Percentiles rank a stretch among this genome's conserved stretches.
Conservation (phyloP, 2,797 vertebrate species). For the Merluccius polli region DNA sequence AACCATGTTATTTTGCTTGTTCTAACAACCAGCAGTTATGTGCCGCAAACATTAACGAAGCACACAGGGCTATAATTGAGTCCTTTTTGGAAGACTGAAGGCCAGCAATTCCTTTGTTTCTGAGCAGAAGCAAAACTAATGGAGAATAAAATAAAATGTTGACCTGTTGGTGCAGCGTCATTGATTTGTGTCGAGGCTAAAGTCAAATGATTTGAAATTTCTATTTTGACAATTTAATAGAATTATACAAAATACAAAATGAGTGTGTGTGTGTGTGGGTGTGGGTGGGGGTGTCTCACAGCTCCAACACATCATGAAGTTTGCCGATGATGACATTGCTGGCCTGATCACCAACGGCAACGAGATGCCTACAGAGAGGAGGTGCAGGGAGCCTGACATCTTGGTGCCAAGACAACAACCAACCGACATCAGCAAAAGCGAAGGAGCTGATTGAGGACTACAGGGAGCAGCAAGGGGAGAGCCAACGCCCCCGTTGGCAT, state of each 20-base stretch:
- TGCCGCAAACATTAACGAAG: neutral
- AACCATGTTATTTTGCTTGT: neutral
- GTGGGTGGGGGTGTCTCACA: neutral
- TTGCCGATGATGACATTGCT: too few species aligned
- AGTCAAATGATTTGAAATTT: neutral
- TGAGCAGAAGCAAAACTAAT: neutral
- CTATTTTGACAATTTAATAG: neutral
- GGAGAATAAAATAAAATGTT: neutral
- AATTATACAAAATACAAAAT: neutral
- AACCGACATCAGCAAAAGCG: too few species aligned
- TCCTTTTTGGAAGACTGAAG: neutral
- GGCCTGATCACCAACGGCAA: too few species aligned
- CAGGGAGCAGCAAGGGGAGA: too few species aligned
- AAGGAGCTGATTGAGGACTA: too few species aligned
- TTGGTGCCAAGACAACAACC: too few species aligned
- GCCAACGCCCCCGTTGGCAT: too few species aligned
- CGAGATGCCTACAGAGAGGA: too few species aligned
- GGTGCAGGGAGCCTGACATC: too few species aligned
- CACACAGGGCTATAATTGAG: neutral
- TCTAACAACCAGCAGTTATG: neutral
- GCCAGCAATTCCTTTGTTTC: neutral
- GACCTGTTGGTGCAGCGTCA: neutral
- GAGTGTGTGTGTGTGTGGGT: too few species aligned
- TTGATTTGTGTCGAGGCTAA: neutral
- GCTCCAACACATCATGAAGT: too few species aligned